Evolutionary conservation across 1,140 invertebrate species (phyloP).

Genomic region (Delia radicum): DNA sequence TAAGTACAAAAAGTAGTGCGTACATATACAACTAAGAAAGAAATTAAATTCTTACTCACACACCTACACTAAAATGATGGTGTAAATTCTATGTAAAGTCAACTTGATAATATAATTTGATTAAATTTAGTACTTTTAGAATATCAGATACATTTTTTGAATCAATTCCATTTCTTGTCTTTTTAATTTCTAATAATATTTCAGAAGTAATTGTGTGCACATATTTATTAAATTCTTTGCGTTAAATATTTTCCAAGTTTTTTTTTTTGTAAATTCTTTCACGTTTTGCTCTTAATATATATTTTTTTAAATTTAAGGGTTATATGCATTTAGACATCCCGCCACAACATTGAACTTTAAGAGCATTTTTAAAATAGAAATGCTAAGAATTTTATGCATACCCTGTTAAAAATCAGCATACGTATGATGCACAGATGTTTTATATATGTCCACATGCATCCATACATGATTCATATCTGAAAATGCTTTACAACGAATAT

Average conservation of each 20-base stretch:
- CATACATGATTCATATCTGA: too few relatives aligned
- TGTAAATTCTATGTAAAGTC: not conserved
- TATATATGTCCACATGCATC: too few relatives aligned
- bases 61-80: not conserved
- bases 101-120: too few relatives aligned
- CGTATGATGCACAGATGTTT: too few relatives aligned
- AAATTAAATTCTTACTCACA: not conserved
- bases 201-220: not conserved
- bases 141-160: not conserved
- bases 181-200: not conserved
- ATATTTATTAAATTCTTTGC: not conserved
- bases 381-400: not conserved
- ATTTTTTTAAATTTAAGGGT: not conserved
- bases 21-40: too few relatives aligned
- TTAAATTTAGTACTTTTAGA: not conserved
- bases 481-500: too few relatives aligned
- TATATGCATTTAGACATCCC: too few relatives aligned
- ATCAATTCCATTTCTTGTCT: not conserved
- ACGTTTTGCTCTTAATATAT: not conserved
- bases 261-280: not conserved
- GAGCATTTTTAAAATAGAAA: not conserved
- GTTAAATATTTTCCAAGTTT: not conserved
- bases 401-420: too few relatives aligned
- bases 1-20: not conserved
- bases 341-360: not conserved